phyloP scores from a whole-genome alignment of 2,113 vertebrate species.

The Hyaena hyaena region DNA sequence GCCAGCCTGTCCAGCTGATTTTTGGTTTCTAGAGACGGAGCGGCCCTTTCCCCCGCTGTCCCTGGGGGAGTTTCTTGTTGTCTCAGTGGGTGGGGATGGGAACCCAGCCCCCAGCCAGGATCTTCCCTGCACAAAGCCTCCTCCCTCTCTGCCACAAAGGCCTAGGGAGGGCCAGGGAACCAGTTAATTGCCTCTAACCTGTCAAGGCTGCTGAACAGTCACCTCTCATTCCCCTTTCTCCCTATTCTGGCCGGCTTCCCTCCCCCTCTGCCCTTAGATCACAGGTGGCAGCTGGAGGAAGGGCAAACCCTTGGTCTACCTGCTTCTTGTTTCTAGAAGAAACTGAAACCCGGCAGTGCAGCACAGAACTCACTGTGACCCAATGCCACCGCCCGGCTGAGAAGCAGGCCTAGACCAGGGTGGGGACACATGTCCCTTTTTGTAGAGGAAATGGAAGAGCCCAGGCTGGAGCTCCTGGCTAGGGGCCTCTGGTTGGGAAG shows the following conservation, averaged over 20 bases:
- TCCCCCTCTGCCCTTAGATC: neutral
- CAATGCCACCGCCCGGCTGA: rapidly evolving
- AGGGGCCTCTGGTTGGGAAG: too few relatives aligned
- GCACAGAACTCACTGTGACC: neutral
- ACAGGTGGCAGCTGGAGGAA: neutral
- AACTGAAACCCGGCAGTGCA: neutral
- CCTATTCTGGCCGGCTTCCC: neutral
- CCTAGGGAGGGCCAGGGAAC: constrained; percentile 2
- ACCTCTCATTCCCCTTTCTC: neutral
- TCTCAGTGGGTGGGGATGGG: constrained; percentile 19
- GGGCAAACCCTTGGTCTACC: neutral
- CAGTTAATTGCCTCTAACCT: neutral
- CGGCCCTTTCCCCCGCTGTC: neutral
- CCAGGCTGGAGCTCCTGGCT: neutral
- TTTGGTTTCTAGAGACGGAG: neutral
- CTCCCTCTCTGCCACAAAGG: constrained; percentile 58
- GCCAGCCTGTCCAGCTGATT: neutral
- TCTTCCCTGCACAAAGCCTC: neutral
- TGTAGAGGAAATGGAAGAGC: neutral
- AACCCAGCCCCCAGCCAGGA: neutral
- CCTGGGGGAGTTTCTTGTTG: neutral
- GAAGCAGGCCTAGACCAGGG: neutral
- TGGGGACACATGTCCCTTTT: neutral
- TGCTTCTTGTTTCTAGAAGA: neutral
- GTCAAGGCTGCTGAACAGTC: neutral